phyloP scores from a whole-genome alignment of 1,140 invertebrate species.

The Caerostris extrusa region DNA sequence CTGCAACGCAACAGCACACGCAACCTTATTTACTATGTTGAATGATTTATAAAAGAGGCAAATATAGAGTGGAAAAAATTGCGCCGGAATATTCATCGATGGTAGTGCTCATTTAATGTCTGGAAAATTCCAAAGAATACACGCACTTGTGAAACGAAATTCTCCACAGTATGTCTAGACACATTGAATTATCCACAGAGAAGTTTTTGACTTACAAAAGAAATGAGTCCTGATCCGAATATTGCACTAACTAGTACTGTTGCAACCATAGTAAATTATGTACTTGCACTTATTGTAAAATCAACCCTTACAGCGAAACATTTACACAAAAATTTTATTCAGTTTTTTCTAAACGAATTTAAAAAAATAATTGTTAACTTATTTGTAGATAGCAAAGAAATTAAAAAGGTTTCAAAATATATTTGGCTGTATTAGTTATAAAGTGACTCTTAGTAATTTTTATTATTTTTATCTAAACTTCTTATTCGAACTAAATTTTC shows the following conservation, averaged over 20 bases:
- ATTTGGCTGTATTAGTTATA: no score
- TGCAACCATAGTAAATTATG: background rate
- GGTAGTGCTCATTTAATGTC: background rate
- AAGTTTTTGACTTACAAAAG: slow-evolving; percentile 11
- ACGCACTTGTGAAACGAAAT: background rate
- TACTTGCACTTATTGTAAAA: no score
- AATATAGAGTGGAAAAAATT: background rate
- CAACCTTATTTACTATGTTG: slow-evolving; percentile 9
- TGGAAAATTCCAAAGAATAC: background rate
- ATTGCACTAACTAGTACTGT: background rate
- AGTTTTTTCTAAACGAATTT: no score
- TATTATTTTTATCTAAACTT: no score
- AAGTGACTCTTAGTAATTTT: no score
- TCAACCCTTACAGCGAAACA: no score
- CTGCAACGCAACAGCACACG: background rate
- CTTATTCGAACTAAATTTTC: no score
- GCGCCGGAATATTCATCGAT: background rate
- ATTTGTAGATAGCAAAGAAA: no score
- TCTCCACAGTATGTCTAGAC: background rate
- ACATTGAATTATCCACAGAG: background rate
- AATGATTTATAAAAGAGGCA: background rate
- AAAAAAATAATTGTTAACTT: no score
- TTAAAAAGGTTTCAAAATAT: no score
- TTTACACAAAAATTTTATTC: no score
- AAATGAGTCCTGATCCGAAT: slow-evolving; percentile 15